These are phyloP conservation scores for Epizoanthus rinbou DNA, from an alignment of 92 coral and sea anemone species.

Conservation along the genomic window DNA sequence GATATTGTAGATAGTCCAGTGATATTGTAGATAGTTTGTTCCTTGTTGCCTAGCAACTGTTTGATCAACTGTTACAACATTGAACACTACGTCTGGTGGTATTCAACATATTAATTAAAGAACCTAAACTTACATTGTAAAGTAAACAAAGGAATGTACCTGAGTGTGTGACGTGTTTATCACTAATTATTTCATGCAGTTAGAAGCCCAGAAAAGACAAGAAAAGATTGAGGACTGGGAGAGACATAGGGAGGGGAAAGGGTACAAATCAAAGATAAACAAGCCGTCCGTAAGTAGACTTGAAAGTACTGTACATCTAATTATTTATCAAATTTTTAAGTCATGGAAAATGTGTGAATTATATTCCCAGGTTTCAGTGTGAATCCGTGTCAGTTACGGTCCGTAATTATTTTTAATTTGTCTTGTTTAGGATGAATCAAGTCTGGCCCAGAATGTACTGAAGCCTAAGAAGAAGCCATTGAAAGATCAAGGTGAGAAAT, in stretches of 20 bases:
- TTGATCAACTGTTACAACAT: too few relatives aligned
- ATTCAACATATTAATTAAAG: too few relatives aligned
- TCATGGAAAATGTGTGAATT: too few relatives aligned
- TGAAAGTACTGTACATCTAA: not conserved
- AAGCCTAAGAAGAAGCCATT: conserved; percentile 67
- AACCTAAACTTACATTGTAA: too few relatives aligned
- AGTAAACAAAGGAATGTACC: too few relatives aligned
- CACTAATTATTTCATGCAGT: conserved; percentile 38
- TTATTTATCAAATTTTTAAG: too few relatives aligned
- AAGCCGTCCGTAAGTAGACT: conserved; percentile 64
- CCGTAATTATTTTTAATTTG: not conserved
- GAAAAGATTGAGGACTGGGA: conserved; percentile 94
- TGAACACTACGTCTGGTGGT: too few relatives aligned
- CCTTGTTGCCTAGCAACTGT: too few relatives aligned
- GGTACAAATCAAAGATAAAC: conserved; percentile 76
- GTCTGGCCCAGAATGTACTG: conserved; percentile 42
- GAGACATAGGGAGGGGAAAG: conserved; percentile 87
- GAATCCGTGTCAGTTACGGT: not conserved
- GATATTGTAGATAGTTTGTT: too few relatives aligned
- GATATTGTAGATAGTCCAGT: too few relatives aligned
- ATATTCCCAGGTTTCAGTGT: too few relatives aligned
- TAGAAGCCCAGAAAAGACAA: conserved; percentile 76
- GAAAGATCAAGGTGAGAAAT: conserved; percentile 54
- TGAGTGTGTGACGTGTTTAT: not conserved
- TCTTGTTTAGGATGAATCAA: conserved; percentile 28